These are phyloP conservation scores for Phocoena phocoena DNA, from an alignment of 2,113 vertebrate species.

Conservation along the genomic window DNA sequence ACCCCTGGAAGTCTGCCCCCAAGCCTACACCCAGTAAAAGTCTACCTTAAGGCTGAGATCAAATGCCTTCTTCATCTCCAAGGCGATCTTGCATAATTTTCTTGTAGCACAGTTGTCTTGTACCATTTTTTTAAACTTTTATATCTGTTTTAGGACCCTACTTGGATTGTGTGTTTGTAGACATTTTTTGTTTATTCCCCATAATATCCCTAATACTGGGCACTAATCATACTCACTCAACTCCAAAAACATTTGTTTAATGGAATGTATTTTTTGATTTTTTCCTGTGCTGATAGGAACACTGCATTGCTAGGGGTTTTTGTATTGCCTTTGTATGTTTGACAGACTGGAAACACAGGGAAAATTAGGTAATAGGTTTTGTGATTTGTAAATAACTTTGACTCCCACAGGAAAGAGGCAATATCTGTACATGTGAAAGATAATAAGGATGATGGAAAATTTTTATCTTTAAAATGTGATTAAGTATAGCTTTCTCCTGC, in stretches of 20 bases:
- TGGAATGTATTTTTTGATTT: background rate
- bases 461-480: slow-evolving; percentile 44
- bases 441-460: background rate
- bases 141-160: background rate
- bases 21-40: background rate
- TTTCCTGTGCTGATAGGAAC: background rate
- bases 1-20: background rate
- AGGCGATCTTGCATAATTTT: background rate
- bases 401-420: background rate
- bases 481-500: background rate
- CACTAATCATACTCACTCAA: background rate
- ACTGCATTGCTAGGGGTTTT: background rate
- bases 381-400: slow-evolving; percentile 36
- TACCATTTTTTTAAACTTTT: background rate
- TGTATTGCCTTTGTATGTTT: background rate
- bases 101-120: background rate
- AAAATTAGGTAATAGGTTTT: slow-evolving; percentile 15
- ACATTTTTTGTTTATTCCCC: background rate
- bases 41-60: background rate
- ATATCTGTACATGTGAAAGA: background rate
- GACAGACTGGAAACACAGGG: background rate
- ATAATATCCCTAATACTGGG: background rate
- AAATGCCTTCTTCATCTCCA: background rate
- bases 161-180: background rate
- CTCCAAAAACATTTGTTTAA: background rate